phyloP scores from a whole-genome alignment of 2,888 invertebrate genomes.

The Bugulina stolonifera region DNA sequence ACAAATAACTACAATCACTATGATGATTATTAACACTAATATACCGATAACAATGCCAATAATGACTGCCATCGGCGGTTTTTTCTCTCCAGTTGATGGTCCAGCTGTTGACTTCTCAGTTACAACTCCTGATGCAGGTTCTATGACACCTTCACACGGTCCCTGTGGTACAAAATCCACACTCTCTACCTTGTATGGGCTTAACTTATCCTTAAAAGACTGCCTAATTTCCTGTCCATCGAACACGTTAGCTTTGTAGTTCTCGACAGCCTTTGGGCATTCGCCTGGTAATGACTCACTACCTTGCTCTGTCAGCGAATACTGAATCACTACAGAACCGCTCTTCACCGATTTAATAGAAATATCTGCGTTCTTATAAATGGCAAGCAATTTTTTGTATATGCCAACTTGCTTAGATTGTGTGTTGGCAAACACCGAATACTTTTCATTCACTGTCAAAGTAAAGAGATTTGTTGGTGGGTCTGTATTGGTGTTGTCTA shows the following conservation, averaged over 20 bases:
- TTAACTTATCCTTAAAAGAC: not conserved
- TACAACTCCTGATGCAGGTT: not conserved
- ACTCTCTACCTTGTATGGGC: not conserved
- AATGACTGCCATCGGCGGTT: not conserved
- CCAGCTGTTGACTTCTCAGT: not conserved
- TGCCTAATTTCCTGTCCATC: not conserved
- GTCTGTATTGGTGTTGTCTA: not conserved
- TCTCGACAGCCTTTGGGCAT: not conserved
- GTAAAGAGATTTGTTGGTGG: slow-evolving; percentile 7
- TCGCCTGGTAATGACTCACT: not conserved
- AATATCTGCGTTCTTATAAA: not conserved
- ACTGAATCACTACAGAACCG: not conserved
- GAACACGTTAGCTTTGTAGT: not conserved
- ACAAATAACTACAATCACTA: not conserved
- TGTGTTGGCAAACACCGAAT: not conserved
- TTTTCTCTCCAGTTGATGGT: not conserved
- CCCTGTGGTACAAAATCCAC: slow-evolving; percentile 1
- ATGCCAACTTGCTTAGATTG: not conserved
- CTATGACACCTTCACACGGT: not conserved
- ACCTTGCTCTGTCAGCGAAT: not conserved
- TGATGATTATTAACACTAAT: not conserved
- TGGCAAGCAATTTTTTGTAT: not conserved
- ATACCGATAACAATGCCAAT: not conserved
- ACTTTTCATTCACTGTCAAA: not conserved
- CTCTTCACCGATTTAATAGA: not conserved